Base-by-base conservation (phyloP, 2,797 vertebrate species). In the Melanotaenia nigrans region DNA sequence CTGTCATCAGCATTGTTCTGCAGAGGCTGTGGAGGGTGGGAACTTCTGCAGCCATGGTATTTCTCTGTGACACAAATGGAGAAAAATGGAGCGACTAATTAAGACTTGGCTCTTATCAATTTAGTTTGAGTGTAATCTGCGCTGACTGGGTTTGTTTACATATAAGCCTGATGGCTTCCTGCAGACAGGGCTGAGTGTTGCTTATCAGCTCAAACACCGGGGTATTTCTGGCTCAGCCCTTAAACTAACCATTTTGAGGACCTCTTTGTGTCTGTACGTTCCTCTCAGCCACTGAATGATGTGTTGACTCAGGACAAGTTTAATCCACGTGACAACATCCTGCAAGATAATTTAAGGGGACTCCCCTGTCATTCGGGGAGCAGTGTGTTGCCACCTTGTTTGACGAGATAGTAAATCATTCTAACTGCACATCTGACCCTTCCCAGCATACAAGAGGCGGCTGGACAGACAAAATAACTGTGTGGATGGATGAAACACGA, bases 371-470 rank as follows among this genome's bases (percentile, higher is more conserved):
- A 77, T 75, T 75, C 58, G 68, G 77, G 36, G 77, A 59, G 68
- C 76, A 83, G 79, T 80, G 87, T 76, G 82, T 66, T 78, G 68
- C 65, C 61, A 69, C 53, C 63, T 77, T 56, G 71, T 71, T 79
- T 55, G 20, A 14, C 61, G 38, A 55, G 53, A 40, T 61, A 66
- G 61, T 90, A 91, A 92, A 87, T 92, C 88, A 87, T 60, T 61
- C 35, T 54, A 72, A 73, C 58, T 77, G 69, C 78, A 81, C 71
- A 59, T 67, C 63, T 66, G 70, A 81, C 79, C 73, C 88, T 79
- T 80, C 79, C 78, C 77, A 83, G 53, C 73, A 53, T 72, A 65
- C 63, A 68, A 65, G 42, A 88, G 51, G 72, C 74, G 78, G 79
- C 73, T 84, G 82, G 68, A 80, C 75, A 70, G 68, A 84, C 45